phyloP scores from a whole-genome alignment of 2,113 vertebrate species.

The Oryzias woworae region DNA sequence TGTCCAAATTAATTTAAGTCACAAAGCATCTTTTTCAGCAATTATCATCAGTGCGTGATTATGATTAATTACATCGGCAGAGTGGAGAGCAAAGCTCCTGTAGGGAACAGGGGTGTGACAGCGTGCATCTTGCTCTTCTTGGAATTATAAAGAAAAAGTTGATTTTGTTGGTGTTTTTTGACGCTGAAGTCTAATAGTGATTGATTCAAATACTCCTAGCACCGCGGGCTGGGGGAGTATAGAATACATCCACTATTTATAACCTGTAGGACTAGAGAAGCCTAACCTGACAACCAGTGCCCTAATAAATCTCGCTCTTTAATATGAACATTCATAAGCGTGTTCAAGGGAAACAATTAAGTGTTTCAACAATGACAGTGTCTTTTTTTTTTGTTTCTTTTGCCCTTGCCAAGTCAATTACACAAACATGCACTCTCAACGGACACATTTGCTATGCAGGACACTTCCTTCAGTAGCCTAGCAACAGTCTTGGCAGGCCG shows the following conservation, averaged over 20 bases:
- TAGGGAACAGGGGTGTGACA: neutral
- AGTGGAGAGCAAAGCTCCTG: neutral
- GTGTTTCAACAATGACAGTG: slow-evolving; percentile 7
- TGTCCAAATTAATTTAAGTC: too few species aligned
- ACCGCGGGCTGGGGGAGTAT: too few species aligned
- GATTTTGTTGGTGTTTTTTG: too few species aligned
- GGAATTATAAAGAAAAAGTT: too few species aligned
- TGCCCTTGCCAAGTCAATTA: slow-evolving; percentile 66
- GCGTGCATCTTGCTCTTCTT: neutral
- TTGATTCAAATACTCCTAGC: too few species aligned
- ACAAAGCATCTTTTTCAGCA: too few species aligned
- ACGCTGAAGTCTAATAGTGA: too few species aligned
- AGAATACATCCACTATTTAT: too few species aligned
- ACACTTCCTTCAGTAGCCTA: slow-evolving; percentile 72
- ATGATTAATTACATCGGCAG: slow-evolving; percentile 38
- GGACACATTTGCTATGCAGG: slow-evolving; percentile 68
- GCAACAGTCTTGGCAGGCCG: slow-evolving; percentile 61
- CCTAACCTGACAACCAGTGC: slow-evolving; percentile 20
- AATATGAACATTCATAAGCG: slow-evolving; percentile 12
- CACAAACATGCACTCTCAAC: slow-evolving; percentile 21
- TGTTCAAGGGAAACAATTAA: neutral
- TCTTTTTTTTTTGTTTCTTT: slow-evolving; percentile 34
- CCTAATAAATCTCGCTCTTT: slow-evolving; percentile 31
- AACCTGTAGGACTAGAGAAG: slow-evolving; percentile 6
- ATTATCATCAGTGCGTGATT: slow-evolving; percentile 27